Base-by-base conservation (phyloP, 2,888 invertebrate genomes). In the Dione juno region DNA sequence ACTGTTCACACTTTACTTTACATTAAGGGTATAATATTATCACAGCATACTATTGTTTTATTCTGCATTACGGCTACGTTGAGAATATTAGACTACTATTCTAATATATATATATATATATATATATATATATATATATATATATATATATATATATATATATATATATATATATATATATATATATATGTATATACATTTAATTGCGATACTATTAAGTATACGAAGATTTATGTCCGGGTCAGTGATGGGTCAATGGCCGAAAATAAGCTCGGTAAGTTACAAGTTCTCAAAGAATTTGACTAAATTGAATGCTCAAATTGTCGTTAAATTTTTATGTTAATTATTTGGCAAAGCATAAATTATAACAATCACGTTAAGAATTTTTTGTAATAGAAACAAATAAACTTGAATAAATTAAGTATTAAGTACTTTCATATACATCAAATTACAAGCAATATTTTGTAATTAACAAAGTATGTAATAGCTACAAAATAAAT, bases 201-300 rank as follows among this genome's bases (percentile, higher is more conserved):
- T 70, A 67, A 63, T 68, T 63, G 52, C 28, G 68, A 67, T 59
- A 66, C 68, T 70, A 70, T 64, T 71, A 64, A 72, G 65, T 69
- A 59, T 52, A 67, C 53, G 28, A 70, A 72, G 72, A 74, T 74
- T 70, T 70, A 74, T 72, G 72, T 74, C 69, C 74, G 74, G 72
- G 69, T 72, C 69, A 69, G 70, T 73, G 73, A 67, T 70, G 58
- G 74, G 74, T 74, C 71, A 70, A 76, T 69, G 69, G 59, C 72
- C 76, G 74, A 74, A 76, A 77, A 77, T 76, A 77, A 75, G 73
- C 72, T 76, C 74, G 72, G 72, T 71, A 67, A 65, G 53, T 72
- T 72, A 72, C 66, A 74, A 69, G 63, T 74, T 69, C 67, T 69
- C 67, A 48, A 43, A 64, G 71, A 71, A 71, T 69, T 71, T 67